phyloP scores from a whole-genome alignment of 2,888 invertebrate species.

The Laspeyria flexula region DNA sequence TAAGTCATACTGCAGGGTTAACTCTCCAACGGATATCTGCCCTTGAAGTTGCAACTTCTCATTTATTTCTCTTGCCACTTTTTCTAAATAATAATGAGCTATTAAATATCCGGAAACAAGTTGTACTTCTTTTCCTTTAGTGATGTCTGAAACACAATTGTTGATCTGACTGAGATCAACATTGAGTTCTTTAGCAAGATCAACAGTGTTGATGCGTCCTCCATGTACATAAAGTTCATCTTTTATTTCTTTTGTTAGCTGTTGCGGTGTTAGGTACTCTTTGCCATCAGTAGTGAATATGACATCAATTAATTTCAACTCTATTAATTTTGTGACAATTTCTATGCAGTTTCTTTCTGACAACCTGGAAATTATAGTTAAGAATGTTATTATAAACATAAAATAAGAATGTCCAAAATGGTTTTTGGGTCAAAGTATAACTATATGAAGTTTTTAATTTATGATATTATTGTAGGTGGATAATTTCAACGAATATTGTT shows the following conservation, averaged over 20 bases:
- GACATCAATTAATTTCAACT: constrained; percentile 94
- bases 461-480: no score
- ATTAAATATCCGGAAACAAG: constrained; percentile 96
- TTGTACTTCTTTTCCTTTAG: constrained; percentile 90
- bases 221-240: constrained; percentile 96
- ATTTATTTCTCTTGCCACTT: constrained; percentile 96
- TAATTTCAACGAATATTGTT: no score
- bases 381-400: background rate
- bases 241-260: constrained; percentile 94
- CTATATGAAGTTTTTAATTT: no score
- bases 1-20: constrained; percentile 95
- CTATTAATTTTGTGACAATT: constrained; percentile 95
- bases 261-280: constrained; percentile 97
- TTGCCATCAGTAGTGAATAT: constrained; percentile 98
- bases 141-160: constrained; percentile 88
- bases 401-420: no score
- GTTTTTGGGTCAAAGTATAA: no score
- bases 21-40: constrained; percentile 93
- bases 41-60: constrained; percentile 95
- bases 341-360: constrained; percentile 99
- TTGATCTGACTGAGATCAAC: constrained; percentile 94
- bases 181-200: constrained; percentile 94
- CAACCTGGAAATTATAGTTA: constrained; percentile 86
- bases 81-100: constrained; percentile 92
- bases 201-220: constrained; percentile 95